Percentiles rank a stretch among this genome's conserved stretches.
These are phyloP conservation scores for Didymodactylos carnosus DNA, from an alignment of 2,888 invertebrate genomes.

Conservation along the genomic window DNA sequence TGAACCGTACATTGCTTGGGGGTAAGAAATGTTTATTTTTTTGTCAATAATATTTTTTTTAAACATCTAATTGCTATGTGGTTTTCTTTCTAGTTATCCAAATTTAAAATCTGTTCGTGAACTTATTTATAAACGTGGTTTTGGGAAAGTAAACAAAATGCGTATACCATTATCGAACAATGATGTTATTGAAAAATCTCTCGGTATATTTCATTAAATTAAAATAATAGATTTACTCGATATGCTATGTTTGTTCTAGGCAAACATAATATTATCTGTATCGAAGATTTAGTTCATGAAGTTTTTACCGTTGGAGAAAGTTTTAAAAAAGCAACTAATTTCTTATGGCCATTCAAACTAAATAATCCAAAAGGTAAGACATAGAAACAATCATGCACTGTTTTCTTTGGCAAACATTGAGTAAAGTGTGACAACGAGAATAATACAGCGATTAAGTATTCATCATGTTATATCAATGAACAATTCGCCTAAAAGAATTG, in stretches of 20 bases:
- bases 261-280: constrained; percentile 67
- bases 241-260: constrained; percentile 32
- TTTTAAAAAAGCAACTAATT: constrained; percentile 85
- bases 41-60: not conserved
- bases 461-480: too few relatives aligned
- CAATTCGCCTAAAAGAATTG: too few relatives aligned
- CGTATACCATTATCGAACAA: constrained; percentile 82
- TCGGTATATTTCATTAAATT: constrained; percentile 41
- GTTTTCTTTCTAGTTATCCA: constrained; percentile 47
- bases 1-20: constrained; percentile 96
- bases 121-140: constrained; percentile 91
- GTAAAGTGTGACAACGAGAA: not conserved
- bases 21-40: constrained; percentile 40
- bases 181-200: constrained; percentile 66
- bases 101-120: constrained; percentile 87
- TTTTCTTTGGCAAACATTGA: not conserved
- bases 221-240: not conserved
- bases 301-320: constrained; percentile 62
- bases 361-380: constrained; percentile 69
- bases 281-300: constrained; percentile 94
- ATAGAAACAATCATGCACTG: not conserved
- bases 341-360: constrained; percentile 96
- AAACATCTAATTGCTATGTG: not conserved
- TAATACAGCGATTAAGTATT: too few relatives aligned
- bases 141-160: constrained; percentile 70